A percentile compares a stretch with the other conserved stretches of the same genome.
Conservation (phyloP, 2,797 vertebrate species). For the Artibeus lituratus region DNA sequence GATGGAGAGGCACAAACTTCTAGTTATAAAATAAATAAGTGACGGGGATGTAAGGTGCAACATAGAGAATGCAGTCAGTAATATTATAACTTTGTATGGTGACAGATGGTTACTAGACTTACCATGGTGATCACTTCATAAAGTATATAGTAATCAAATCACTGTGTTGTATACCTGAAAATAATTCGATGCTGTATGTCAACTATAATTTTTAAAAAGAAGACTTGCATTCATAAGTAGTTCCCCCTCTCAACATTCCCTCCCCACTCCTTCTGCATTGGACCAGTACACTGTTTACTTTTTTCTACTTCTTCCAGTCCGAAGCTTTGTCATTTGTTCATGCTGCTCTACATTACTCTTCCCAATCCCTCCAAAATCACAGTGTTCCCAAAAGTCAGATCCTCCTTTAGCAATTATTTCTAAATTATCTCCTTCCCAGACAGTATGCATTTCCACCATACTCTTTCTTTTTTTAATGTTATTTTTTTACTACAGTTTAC, state of each 20-base stretch:
- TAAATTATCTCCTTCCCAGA: neutral
- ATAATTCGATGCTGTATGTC: neutral
- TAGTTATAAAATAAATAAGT: neutral
- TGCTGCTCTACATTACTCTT: neutral
- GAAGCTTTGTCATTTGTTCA: neutral
- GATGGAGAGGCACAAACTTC: neutral
- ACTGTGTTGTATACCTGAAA: neutral
- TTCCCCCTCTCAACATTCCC: neutral
- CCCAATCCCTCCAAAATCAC: neutral
- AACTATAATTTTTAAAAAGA: neutral
- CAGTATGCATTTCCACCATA: neutral
- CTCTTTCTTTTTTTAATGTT: neutral
- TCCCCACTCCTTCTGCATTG: neutral
- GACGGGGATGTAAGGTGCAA: neutral
- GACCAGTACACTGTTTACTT: neutral
- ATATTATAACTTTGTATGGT: neutral
- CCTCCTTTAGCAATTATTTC: neutral
- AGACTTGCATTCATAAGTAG: neutral
- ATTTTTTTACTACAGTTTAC: neutral
- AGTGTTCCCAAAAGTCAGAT: neutral
- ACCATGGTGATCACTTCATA: neutral
- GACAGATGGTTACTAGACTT: neutral
- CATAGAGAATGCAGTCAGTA: neutral
- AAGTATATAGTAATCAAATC: neutral
- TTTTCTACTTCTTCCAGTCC: neutral